A percentile compares a stretch with the other conserved stretches of the same genome.
These are phyloP conservation scores for Zapornia atra DNA, from an alignment of 2,113 vertebrate genomes.

Conservation along the genomic window DNA sequence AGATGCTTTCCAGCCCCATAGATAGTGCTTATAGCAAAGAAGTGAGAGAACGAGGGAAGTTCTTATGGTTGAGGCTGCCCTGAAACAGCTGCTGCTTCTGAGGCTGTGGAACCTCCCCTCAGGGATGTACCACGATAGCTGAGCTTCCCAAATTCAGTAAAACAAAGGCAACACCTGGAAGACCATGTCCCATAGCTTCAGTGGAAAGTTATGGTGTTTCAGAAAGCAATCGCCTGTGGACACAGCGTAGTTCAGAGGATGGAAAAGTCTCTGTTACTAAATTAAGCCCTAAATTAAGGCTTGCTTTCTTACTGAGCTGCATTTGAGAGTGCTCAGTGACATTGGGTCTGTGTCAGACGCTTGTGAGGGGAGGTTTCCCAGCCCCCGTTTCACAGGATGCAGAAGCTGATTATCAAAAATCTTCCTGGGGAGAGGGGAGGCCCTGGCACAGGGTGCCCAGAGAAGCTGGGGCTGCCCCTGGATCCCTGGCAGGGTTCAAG, in stretches of 20 bases:
- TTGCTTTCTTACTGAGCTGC: not conserved
- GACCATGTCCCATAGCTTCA: not conserved
- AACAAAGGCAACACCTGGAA: not conserved
- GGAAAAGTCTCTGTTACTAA: not conserved
- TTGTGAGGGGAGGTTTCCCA: not conserved
- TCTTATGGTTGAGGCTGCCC: not conserved
- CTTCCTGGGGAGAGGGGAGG: too few species aligned
- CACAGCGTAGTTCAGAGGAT: not conserved
- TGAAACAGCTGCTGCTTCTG: not conserved
- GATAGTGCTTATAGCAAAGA: not conserved
- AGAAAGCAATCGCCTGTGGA: not conserved
- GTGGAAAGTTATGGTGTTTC: accelerated
- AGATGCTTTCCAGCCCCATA: not conserved
- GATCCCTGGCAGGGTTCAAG: too few species aligned
- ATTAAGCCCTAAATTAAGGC: not conserved
- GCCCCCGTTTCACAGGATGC: not conserved
- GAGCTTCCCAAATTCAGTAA: not conserved
- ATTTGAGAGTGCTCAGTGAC: not conserved
- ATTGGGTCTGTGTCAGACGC: not conserved
- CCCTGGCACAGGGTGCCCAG: too few species aligned
- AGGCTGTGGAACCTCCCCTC: not conserved
- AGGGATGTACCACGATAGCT: accelerated
- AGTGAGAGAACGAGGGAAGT: not conserved
- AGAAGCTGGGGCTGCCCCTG: too few species aligned
- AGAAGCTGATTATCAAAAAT: not conserved